These are phyloP conservation scores for Campaea margaritaria DNA, from an alignment of 2,888 invertebrate genomes.

Conservation along the genomic window DNA sequence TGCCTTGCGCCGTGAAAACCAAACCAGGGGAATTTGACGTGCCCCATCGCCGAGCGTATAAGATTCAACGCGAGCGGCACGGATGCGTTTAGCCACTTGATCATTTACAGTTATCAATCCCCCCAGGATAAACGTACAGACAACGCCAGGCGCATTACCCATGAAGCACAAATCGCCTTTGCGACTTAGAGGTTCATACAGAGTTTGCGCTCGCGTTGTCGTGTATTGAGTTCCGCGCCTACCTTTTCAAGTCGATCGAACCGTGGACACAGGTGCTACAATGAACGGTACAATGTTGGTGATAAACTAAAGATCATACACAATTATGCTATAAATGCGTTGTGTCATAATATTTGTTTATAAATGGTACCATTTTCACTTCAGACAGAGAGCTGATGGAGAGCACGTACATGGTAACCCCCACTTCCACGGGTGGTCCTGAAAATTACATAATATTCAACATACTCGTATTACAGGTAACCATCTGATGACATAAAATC, in stretches of 20 bases:
- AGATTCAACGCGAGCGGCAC: slow-evolving; percentile 58
- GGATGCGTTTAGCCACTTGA: slow-evolving; percentile 51
- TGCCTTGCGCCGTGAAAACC: slow-evolving; percentile 75
- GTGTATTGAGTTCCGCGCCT: slow-evolving; percentile 55
- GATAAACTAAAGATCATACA: slow-evolving; percentile 74
- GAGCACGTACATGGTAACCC: slow-evolving; percentile 94
- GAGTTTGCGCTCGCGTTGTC: slow-evolving; percentile 39
- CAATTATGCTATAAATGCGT: slow-evolving; percentile 77
- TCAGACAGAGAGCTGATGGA: slow-evolving; percentile 94
- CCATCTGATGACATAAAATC: not conserved
- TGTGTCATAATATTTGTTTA: slow-evolving; percentile 75
- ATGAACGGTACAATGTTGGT: slow-evolving; percentile 83
- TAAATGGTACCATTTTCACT: slow-evolving; percentile 89
- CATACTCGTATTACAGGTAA: slow-evolving; percentile 53
- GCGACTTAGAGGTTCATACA: not conserved
- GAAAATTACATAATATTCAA: slow-evolving; percentile 83
- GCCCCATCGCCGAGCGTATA: slow-evolving; percentile 68
- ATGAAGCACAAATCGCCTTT: not conserved
- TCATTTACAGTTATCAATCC: not conserved
- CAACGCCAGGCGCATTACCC: no score
- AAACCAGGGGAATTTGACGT: slow-evolving; percentile 75
- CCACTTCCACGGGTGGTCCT: slow-evolving; percentile 93
- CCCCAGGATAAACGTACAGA: not conserved
- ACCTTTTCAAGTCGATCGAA: slow-evolving; percentile 62
- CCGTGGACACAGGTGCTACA: slow-evolving; percentile 83